Conservation (phyloP, 2,888 invertebrate species). For the Taenaris catops region DNA sequence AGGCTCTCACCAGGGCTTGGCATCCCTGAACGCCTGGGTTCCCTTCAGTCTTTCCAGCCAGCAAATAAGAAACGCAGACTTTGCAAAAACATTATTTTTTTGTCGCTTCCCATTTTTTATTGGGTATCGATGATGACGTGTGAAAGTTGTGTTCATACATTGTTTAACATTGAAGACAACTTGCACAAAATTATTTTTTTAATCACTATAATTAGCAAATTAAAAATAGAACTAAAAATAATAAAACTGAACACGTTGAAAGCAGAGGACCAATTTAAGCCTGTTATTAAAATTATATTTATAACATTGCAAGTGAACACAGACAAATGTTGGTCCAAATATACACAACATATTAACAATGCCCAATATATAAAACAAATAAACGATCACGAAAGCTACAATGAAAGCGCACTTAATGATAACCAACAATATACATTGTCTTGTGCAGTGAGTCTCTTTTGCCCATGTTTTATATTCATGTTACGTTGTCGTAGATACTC, state of each 20-base stretch:
- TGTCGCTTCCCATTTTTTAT: conserved; percentile 46
- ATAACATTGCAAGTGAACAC: background rate
- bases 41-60: conserved; percentile 77
- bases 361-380: conserved; percentile 26
- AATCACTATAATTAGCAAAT: conserved; percentile 23
- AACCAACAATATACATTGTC: conserved; percentile 18
- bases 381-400: conserved; percentile 62
- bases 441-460: conserved; percentile 10
- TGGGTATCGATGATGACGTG: conserved; percentile 37
- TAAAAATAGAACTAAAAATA: conserved; percentile 19
- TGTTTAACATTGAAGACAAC: conserved; percentile 30
- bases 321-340: conserved; percentile 7
- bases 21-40: conserved; percentile 78
- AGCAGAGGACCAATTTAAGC: conserved; percentile 34
- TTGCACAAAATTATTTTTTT: conserved; percentile 27
- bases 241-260: conserved; percentile 39
- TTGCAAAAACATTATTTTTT: conserved; percentile 75
- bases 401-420: conserved; percentile 57
- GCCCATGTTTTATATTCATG: background rate
- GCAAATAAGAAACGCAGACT: conserved; percentile 78
- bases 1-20: conserved; percentile 80
- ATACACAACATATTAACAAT: conserved; percentile 14
- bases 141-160: conserved; percentile 37
- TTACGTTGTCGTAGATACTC: too few species aligned
- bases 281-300: conserved; percentile 2